A percentile compares a stretch with the other conserved stretches of the same genome.
Evolutionary conservation across 2,888 invertebrate genomes (phyloP).

Genomic region (Chrysotoxum bicinctum): DNA sequence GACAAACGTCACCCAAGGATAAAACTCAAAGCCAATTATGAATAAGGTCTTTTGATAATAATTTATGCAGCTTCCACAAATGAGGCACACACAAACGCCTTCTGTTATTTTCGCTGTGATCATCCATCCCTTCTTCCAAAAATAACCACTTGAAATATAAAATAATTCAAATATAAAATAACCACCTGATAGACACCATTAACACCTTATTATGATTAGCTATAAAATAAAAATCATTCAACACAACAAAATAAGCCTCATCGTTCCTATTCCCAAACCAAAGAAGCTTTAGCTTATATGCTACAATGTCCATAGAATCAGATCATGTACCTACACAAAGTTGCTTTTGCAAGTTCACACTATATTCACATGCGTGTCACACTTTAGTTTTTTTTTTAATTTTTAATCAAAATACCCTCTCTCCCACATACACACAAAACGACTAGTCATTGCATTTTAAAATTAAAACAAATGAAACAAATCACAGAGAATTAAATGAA

Average conservation of each 20-base stretch:
- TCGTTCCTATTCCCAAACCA: background rate
- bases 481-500: conserved; percentile 1
- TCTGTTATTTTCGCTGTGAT: too few relatives aligned
- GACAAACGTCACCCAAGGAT: too few relatives aligned
- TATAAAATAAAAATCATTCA: background rate
- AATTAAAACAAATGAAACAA: background rate
- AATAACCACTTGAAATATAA: too few relatives aligned
- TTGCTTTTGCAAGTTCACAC: background rate
- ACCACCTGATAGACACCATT: too few relatives aligned
- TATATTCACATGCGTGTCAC: conserved; percentile 8
- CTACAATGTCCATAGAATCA: background rate
- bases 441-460: background rate
- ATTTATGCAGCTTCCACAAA: too few relatives aligned
- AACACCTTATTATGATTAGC: background rate
- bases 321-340: conserved; percentile 4
- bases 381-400: background rate
- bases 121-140: too few relatives aligned
- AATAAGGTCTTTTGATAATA: too few relatives aligned
- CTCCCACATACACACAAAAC: background rate
- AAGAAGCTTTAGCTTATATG: background rate
- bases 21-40: too few relatives aligned
- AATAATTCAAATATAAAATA: too few relatives aligned
- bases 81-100: too few relatives aligned
- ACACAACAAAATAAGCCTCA: background rate
- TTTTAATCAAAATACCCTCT: background rate